Evolutionary conservation across 2,113 vertebrate genomes (phyloP).

Genomic region (Paraplagusia blochii): DNA sequence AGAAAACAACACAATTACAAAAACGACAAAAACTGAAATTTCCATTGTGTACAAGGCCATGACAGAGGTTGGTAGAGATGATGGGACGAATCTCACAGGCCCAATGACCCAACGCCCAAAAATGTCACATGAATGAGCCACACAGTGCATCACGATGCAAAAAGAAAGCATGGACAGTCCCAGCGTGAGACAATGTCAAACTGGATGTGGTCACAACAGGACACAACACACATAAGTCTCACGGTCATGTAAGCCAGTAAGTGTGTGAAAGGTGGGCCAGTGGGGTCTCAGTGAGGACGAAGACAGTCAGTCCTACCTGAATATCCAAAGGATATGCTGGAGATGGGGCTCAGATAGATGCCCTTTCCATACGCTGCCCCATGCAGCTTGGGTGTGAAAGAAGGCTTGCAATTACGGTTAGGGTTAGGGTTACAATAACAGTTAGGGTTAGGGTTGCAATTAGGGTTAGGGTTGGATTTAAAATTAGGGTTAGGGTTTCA

Average conservation of each 20-base stretch:
- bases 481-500: too few species aligned
- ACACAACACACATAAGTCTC: conserved; percentile 38
- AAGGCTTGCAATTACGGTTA: too few species aligned
- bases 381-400: conserved; percentile 94
- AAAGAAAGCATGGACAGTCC: conserved; percentile 26
- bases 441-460: too few species aligned
- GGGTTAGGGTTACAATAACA: too few species aligned
- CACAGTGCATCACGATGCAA: conserved; percentile 26
- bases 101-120: conserved; percentile 20
- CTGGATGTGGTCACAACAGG: conserved; percentile 31
- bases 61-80: too few species aligned
- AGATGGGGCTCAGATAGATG: conserved; percentile 99
- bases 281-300: conserved; percentile 16
- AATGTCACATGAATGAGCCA: conserved; percentile 13
- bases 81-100: too few species aligned
- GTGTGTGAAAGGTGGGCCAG: conserved; percentile 9
- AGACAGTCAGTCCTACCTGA: conserved; percentile 88
- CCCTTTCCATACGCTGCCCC: conserved; percentile 99
- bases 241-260: conserved; percentile 28
- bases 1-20: conserved; percentile 24
- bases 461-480: too few species aligned
- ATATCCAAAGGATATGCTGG: conserved; percentile 99
- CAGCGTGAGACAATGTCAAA: conserved; percentile 40
- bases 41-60: too few species aligned
- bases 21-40: too few species aligned